Evolutionary conservation across 1,140 invertebrate genomes (phyloP).

Genomic region (Eupeodes corollae): DNA sequence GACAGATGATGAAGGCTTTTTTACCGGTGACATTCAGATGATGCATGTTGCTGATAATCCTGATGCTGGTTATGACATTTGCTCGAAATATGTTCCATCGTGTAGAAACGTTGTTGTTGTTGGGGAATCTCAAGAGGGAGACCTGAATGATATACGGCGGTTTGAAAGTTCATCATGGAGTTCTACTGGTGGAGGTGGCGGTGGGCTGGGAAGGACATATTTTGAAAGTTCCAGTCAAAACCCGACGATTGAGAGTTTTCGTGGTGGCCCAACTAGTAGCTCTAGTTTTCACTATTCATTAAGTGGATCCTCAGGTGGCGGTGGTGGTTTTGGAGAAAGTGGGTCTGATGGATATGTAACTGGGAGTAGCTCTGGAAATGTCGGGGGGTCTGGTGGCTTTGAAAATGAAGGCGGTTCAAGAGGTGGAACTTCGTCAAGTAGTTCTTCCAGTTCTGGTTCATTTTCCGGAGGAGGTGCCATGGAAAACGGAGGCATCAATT

Average conservation of each 20-base stretch:
- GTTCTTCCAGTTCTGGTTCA: not conserved
- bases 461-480: not conserved
- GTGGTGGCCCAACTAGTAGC: not conserved
- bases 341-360: not conserved
- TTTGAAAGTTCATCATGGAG: not conserved
- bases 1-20: conserved; percentile 44
- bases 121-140: too few species aligned
- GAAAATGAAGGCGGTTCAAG: not conserved
- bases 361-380: not conserved
- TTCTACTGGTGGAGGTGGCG: not conserved
- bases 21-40: conserved; percentile 62
- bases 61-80: conserved; percentile 70
- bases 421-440: not conserved
- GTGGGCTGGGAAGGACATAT: not conserved
- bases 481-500: not conserved
- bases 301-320: not conserved
- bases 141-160: too few species aligned
- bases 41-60: conserved; percentile 58
- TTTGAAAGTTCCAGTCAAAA: not conserved
- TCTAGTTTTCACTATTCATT: too few species aligned
- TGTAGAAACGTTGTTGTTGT: conserved; percentile 37
- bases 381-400: not conserved
- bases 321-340: not conserved
- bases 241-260: not conserved
- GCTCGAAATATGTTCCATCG: conserved; percentile 51